Base-by-base conservation (phyloP, 2,888 invertebrate genomes). In the Pachymerium ferrugineum region DNA sequence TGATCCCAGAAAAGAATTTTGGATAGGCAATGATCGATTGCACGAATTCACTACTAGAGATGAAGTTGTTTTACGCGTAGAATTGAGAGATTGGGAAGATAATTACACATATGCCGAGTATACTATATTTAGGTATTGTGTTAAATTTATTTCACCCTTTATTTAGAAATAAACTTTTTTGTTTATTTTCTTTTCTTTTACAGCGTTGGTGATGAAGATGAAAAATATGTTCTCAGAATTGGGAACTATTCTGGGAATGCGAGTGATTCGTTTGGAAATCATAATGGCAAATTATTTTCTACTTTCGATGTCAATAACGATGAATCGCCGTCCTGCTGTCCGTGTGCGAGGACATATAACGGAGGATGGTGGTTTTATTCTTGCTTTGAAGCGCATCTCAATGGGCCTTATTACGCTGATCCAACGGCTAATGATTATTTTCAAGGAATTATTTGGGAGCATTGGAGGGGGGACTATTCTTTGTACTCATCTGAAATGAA, bases 1-100 rank as follows among this genome's bases (percentile, higher is more conserved):
- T 12, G 89, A 90, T 79, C 81, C 90, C 22, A 87, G 87, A 0
- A 80, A 81, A 30, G 90, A 90, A 79, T 90, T 89, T 80, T 90
- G 90, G 86, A 84, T 90, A 22, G 90, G 90, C 4, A 87, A 87
- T 78, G 86, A 87, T 73, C 85, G 84, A 74, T 83, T 87, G 68
- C 84, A 86, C 77, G 78, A 78, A 72, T 77, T 87, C 75, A 82
- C 85, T 0, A 77, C 77, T 69, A 80, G 82, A 10, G 81, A 83
- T 33, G 82, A 84, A 76, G 80, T 85, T 73, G 80, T 81, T 16
- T 78, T 87, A 73, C 81, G 86, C 42, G 82, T 87, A 12, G 86
- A 87, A 76, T 77, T 87, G 6, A 83, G 84, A 78, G 86, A 86
- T 80, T 86, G 85, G 76, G 83, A 85, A 0, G 84, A 83, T 6